Conservation (phyloP, 2,113 vertebrate genomes). For the Delphinapterus leucas region DNA sequence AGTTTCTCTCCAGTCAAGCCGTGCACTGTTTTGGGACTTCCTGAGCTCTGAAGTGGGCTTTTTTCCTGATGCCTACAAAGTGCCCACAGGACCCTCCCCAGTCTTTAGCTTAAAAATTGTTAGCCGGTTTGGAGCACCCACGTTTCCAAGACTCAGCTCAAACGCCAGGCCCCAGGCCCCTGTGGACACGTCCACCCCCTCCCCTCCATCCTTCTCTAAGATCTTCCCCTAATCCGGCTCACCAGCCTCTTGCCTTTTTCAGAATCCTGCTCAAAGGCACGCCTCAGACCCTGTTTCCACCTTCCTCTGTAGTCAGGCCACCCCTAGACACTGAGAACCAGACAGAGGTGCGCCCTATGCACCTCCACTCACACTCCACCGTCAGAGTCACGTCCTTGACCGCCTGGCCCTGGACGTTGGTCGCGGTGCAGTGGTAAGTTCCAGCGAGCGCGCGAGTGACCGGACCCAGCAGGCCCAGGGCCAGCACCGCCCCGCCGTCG, state of each 20-base stretch:
- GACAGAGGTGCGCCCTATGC: background rate
- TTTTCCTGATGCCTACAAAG: background rate
- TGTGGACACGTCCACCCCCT: background rate
- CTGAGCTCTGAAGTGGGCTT: background rate
- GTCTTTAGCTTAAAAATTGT: background rate
- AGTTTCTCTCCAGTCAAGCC: background rate
- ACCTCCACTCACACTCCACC: constrained; percentile 64
- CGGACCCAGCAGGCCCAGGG: constrained; percentile 57
- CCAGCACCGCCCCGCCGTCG: constrained; percentile 27
- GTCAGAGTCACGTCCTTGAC: constrained; percentile 66
- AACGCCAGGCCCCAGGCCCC: accelerated
- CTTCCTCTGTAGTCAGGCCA: background rate
- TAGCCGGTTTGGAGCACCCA: background rate
- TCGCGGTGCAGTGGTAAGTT: constrained; percentile 66
- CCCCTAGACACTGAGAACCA: background rate
- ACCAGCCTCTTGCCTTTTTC: background rate
- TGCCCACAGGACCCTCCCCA: background rate
- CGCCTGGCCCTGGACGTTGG: constrained; percentile 50
- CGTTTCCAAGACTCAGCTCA: background rate
- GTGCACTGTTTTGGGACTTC: background rate
- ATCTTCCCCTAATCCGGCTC: background rate
- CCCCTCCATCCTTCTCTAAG: background rate
- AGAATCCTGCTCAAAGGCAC: background rate
- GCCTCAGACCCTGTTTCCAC: background rate
- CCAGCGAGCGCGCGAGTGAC: constrained; percentile 60